Evolutionary conservation across 2,888 invertebrate species (phyloP), one percentile per base, ranked within the genome.

Genomic region (Ennomos erosarius): DNA sequence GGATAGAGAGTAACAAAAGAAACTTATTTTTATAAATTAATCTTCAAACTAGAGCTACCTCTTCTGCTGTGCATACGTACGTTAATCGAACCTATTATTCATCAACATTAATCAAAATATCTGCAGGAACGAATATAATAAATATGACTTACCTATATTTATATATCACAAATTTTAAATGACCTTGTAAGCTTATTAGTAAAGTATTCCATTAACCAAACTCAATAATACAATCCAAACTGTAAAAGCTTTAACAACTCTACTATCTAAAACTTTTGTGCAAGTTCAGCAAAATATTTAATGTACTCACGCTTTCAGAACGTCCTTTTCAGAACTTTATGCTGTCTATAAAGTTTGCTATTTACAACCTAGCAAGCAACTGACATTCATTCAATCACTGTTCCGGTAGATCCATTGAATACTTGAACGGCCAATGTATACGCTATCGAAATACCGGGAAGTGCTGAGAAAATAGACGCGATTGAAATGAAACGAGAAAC

Each of bases 401-500:
- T 43, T 47, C 36, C 43, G 34, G 45, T 34, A 12, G 50, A n/a
- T 26, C 40, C 43, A 54, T 45, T 57, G 55, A 57, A 59, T 60
- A 58, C 47, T 58, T 54, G 26, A 55, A 47, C 55, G 46, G 50
- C 40, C 58, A 47, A 43, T 56, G 36, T 26, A 33, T 16, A n/a
- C 43, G 45, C 47, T 55, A 64, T 59, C 56, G 54, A 51, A 53
- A 65, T 63, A 42, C 60, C 26, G 50, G 52, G 40, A 60, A 59
- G 34, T 42, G 57, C 62, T 59, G 26, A 60, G 63, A 66, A 59
- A 59, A 67, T 62, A 68, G 61, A 64, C 49, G 51, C 53, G 42
- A 65, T 64, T 54, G 52, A 57, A 37, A 48, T 39, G 47, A 59
- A 56, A 44, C 62, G 50, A 63, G 55, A 39, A 46, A 40, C 42